A percentile compares a stretch with the other conserved stretches of the same genome.
phyloP scores from a whole-genome alignment of 2,797 vertebrate genomes.

The Poecilia picta region DNA sequence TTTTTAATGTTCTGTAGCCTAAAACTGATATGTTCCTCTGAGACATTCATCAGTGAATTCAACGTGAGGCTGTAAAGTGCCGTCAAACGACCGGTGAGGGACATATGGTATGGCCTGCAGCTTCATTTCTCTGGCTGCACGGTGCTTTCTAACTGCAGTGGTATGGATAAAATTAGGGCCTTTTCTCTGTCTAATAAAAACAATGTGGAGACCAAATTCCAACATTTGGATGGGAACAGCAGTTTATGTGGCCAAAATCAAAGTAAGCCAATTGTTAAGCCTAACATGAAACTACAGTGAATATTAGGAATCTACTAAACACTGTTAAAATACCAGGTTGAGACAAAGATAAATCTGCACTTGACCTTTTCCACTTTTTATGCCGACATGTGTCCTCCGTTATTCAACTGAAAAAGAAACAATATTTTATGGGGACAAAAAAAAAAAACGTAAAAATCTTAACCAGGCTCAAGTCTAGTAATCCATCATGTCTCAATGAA shows the following conservation, averaged over 20 bases:
- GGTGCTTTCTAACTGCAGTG: constrained; percentile 43
- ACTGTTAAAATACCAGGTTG: background rate
- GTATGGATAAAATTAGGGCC: constrained; percentile 37
- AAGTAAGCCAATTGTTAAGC: constrained; percentile 7
- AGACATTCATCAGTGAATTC: constrained; percentile 40
- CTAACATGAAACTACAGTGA: background rate
- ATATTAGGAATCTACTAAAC: background rate
- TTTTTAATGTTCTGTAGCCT: constrained; percentile 50
- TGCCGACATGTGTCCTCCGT: background rate
- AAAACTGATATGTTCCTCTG: constrained; percentile 40
- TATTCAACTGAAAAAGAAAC: background rate
- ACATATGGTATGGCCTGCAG: constrained; percentile 14
- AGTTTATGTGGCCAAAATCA: background rate
- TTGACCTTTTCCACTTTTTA: background rate
- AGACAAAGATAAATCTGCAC: background rate
- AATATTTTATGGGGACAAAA: background rate
- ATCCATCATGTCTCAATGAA: background rate
- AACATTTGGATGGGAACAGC: background rate
- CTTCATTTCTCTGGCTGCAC: constrained; percentile 36
- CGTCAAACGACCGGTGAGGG: constrained; percentile 51
- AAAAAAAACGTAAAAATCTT: background rate
- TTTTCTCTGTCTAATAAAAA: constrained; percentile 36
- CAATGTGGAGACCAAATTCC: constrained; percentile 5
- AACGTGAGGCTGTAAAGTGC: constrained; percentile 58
- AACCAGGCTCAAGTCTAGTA: background rate